Base-by-base conservation (phyloP, 1,140 invertebrate genomes). In the Drosophila pseudoobscura region DNA sequence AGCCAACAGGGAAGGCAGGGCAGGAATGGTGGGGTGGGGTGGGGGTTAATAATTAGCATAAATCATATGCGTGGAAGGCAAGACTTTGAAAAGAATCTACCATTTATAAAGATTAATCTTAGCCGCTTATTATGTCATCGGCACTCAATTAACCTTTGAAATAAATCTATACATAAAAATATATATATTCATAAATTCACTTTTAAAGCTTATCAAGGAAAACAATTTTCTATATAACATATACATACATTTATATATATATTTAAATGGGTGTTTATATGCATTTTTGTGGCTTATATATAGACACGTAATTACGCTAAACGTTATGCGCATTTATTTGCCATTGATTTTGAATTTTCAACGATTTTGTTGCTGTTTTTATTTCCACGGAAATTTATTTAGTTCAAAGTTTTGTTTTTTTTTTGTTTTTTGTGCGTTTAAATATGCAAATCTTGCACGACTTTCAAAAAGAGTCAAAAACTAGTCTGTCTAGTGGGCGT, bases 271-370 rank as follows among this genome's bases (percentile, higher is more conserved):
- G 17, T 31, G 41, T n/a, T 11, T 47, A 51, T 22, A 31, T 43
- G 50, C 29, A n/a, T 49, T 54, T 49, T 49, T 58, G 26, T 46
- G 11, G 26, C 39, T 49, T 63, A 44, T 44, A 53, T 50, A n/a
- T 39, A 53, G 47, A n/a, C 45, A 70, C 63, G 64, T 87, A 78
- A 87, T 87, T 87, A 87, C 78, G 69, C 82, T 87, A 87, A 87
- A 88, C 78, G 83, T 75, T 82, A 78, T 88, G 82, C 75, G 83
- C 83, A 82, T 87, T 88, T 87, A 71, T 78, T 82, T 78, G 46
- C 66, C 62, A 63, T 71, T 69, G 75, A 75, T 84, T 84, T 79
- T 84, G 75, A 66, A 79, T 84, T 79, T 84, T 61, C 41, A 75
- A 84, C 62, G 53, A 55, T 64, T 56, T 65, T 20, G 55, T 51